Evolutionary conservation across 2,888 invertebrate genomes (phyloP), one percentile per base, ranked within the genome.

Genomic region (Neoascia interrupta): DNA sequence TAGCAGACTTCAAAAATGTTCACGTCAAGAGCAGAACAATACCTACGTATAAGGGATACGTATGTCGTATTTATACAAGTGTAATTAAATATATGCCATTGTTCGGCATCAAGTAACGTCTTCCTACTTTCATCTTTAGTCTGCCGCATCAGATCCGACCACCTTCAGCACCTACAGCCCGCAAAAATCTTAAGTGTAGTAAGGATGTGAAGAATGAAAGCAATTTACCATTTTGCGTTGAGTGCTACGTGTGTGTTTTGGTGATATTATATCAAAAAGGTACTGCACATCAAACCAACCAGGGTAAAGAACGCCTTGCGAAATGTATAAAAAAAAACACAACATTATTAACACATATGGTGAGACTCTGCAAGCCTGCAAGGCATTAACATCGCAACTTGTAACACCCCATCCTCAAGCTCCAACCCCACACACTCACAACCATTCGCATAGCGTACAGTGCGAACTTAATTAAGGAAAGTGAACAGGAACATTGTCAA

Each of bases 151-250:
- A 3, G 13, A 5, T 19, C 3, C 10, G 4, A 26, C 23, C 13
- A 3, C 23, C 23, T 5, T n/a, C 26, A 15, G 11, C 26, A 26
- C 23, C n/a, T 3, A 2, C 16, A 31, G 11, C 11, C 36, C 51
- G 34, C 34, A 36, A 41, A 56, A 45, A 15, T 58, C 58, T 45
- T 45, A 36, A 60, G 4, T n/a, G n/a, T n/a, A n/a, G 26, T 16
- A 21, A 23, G 23, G 34, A 23, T n/a, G 16, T 36, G 45, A 60
- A 60, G 23, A 60, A 60, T 34, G 36, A 16, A 60, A 60, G 36
- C 36, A 60, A 60, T 60, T 45, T 23, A 60, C 45, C 23, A 60
- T 60, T 60, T 60, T 45, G 16, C 26, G 16, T 23, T 60, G 34
- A 60, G 60, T 58, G 34, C 31, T 15, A 18, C 10, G 4, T 15